These are phyloP conservation scores for Dissostichus mawsoni DNA, from an alignment of 2,113 vertebrate species.

Conservation along the genomic window DNA sequence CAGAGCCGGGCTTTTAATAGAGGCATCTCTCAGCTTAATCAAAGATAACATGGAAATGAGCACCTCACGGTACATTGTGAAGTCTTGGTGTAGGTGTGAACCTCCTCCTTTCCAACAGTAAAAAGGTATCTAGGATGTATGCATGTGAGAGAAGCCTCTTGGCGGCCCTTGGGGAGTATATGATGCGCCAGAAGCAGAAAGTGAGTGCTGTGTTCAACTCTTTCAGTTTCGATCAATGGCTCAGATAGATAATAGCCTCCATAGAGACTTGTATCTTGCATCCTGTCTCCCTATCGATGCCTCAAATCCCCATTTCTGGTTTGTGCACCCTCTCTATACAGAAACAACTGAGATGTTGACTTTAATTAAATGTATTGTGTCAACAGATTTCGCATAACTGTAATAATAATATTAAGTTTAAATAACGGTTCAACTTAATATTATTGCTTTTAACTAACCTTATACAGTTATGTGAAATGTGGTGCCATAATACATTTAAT, in stretches of 20 bases:
- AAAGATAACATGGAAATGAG: slow-evolving; percentile 57
- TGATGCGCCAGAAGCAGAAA: slow-evolving; percentile 44
- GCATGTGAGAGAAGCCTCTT: slow-evolving; percentile 21
- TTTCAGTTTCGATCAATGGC: slow-evolving; percentile 64
- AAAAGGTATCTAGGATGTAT: neutral
- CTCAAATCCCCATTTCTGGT: slow-evolving; percentile 30
- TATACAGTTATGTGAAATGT: too few relatives aligned
- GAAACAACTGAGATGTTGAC: too few relatives aligned
- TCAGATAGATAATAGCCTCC: slow-evolving; percentile 56
- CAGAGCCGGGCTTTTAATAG: slow-evolving; percentile 61
- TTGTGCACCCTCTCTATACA: slow-evolving; percentile 6
- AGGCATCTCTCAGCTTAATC: slow-evolving; percentile 57
- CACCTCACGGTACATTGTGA: neutral
- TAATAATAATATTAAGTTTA: too few relatives aligned
- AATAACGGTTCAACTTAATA: too few relatives aligned
- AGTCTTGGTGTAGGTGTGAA: slow-evolving; percentile 20
- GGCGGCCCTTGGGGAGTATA: slow-evolving; percentile 34
- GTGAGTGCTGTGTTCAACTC: slow-evolving; percentile 43
- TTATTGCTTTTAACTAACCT: too few relatives aligned
- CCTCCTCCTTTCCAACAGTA: slow-evolving; percentile 25
- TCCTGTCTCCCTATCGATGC: slow-evolving; percentile 22
- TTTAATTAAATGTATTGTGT: too few relatives aligned
- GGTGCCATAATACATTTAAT: too few relatives aligned
- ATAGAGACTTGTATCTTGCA: slow-evolving; percentile 46
- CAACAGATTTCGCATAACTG: too few relatives aligned